These are phyloP conservation scores for Carassius carassius DNA, from an alignment of 2,113 vertebrate genomes.

Conservation along the genomic window DNA sequence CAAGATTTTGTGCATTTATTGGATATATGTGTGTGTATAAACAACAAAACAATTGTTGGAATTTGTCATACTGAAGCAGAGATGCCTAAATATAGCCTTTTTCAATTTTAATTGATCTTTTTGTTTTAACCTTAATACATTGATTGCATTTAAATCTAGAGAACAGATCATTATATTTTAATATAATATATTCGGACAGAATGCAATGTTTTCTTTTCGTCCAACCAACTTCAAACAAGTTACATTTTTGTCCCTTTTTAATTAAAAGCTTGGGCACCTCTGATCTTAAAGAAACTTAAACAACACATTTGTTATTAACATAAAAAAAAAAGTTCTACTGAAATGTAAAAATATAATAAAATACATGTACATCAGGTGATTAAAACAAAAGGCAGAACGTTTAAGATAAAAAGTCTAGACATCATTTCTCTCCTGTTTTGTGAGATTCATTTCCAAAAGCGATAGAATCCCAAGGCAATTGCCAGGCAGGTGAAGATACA, in stretches of 20 bases:
- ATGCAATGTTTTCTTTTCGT: not conserved
- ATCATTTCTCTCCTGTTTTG: not conserved
- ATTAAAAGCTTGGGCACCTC: not conserved
- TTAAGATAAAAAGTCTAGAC: not conserved
- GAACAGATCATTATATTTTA: not conserved
- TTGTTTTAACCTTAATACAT: not conserved
- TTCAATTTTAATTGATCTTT: not conserved
- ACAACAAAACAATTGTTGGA: no score
- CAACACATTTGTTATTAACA: not conserved
- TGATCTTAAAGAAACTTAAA: not conserved
- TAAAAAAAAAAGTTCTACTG: not conserved
- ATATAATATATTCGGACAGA: not conserved
- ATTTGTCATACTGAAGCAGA: no score
- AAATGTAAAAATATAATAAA: not conserved
- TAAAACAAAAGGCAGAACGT: not conserved
- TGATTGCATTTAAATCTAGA: not conserved
- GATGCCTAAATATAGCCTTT: not conserved
- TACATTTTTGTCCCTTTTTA: not conserved
- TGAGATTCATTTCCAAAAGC: conserved; percentile 83
- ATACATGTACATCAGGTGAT: not conserved
- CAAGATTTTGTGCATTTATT: no score
- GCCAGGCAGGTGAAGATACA: conserved; percentile 90
- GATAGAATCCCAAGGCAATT: conserved; percentile 88
- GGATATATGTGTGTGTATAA: no score
- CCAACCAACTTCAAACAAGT: not conserved